Base-by-base conservation (phyloP, 2,888 invertebrate species). In the Uloborus plumipes region DNA sequence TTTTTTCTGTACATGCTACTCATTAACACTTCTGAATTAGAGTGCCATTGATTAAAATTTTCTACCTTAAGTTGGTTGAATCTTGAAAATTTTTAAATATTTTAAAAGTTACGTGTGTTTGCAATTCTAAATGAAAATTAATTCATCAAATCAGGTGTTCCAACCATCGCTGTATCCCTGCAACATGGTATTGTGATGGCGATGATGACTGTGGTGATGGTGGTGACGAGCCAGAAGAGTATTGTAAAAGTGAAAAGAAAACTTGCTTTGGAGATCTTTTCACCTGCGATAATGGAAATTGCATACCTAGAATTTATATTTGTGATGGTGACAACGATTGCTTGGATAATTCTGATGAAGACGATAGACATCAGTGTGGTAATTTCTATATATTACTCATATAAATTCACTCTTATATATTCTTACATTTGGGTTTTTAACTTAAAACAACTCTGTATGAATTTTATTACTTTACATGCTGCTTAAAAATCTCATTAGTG, bases 321-420 rank as follows among this genome's bases (percentile, higher is more conserved):
- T 98, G 98, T 88, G 93, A 98, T 88, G 97, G 97, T 0, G 97
- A 97, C 88, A 97, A 97, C 88, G 98, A 98, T 89, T 98, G 98
- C 87, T 90, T 96, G 87, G 98, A 98, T 88, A 94, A 94, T 88
- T 96, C 95, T 64, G 98, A 98, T 88, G 98, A 98, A 90, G 96
- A 96, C 87, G 93, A 92, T 75, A 90, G 96, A 81, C 96, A 96
- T 88, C 95, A 96, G 88, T 97, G 96, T 90, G 95, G 93, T 91
- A 88, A 90, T 91, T 11, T 26, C 26, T 9, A 39, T 39, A 11
- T 39, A 7, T 39, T 39, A 39, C 39, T 39, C 39, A 7, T 7
- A 39, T 39, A 9, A 39, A 6, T 39, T 39, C 11, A 11, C 39
- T 39, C 3, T 31, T 7, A 2, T 4, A 39, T 39, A 1, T 26